Conservation (phyloP, 2,888 invertebrate genomes). For the Ametastegia equiseti region DNA sequence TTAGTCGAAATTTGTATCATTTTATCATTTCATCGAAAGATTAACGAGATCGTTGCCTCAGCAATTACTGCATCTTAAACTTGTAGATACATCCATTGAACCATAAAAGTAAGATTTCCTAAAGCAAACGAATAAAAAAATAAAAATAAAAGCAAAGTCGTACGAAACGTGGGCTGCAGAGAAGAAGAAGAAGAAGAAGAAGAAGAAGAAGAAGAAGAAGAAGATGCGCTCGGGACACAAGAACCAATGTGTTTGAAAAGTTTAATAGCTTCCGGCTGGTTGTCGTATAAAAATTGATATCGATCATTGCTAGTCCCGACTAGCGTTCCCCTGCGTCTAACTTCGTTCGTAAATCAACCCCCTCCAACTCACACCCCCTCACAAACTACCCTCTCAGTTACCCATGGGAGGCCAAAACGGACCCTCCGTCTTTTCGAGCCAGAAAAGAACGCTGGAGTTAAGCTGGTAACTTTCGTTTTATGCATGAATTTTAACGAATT, state of each 20-base stretch:
- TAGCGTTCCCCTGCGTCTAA: constrained; percentile 53
- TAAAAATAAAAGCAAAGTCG: too few relatives aligned
- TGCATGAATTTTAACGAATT: constrained; percentile 58
- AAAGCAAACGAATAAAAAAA: too few relatives aligned
- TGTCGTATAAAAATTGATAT: constrained; percentile 44
- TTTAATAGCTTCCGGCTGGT: constrained; percentile 47
- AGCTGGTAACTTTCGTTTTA: constrained; percentile 60
- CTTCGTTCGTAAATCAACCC: constrained; percentile 66
- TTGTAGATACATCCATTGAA: not conserved
- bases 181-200: not conserved
- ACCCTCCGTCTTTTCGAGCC: constrained; percentile 51
- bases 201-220: not conserved
- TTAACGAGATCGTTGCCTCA: constrained; percentile 11
- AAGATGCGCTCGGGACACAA: not conserved
- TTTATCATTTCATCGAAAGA: not conserved
- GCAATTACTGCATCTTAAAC: not conserved
- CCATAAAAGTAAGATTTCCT: not conserved
- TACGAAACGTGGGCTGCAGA: not conserved
- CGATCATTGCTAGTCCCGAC: constrained; percentile 47
- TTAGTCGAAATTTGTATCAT: not conserved
- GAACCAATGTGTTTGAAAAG: constrained; percentile 39
- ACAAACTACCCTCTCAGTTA: constrained; percentile 52
- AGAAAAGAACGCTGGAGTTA: constrained; percentile 30
- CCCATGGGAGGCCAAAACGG: constrained; percentile 52
- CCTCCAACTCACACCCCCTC: constrained; percentile 42